These are phyloP conservation scores for Microplitis deprimator DNA, from an alignment of 2,888 invertebrate genomes.

Conservation along the genomic window DNA sequence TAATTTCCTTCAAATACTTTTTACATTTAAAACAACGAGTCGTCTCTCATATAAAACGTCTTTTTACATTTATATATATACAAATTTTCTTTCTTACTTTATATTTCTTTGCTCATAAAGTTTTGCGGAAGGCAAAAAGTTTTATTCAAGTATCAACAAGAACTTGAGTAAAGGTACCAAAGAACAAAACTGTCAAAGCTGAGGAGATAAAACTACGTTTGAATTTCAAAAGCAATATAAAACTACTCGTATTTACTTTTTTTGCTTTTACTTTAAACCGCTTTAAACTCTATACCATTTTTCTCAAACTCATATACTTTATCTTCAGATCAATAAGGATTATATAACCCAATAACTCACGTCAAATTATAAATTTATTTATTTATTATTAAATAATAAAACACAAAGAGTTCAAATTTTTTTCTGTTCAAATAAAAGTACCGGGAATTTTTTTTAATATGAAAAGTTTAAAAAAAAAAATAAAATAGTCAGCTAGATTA, in stretches of 20 bases:
- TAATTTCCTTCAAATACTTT: too few relatives aligned
- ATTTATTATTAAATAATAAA: not conserved
- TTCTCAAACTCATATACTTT: conserved; percentile 40
- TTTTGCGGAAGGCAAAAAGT: conserved; percentile 45
- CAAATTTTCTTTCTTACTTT: not conserved
- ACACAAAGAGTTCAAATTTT: not conserved
- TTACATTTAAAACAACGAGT: too few relatives aligned
- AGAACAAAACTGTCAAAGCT: conserved; percentile 33
- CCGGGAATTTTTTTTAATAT: too few relatives aligned
- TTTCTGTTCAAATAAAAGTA: too few relatives aligned
- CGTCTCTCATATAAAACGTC: too few relatives aligned
- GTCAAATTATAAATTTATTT: not conserved
- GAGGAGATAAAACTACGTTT: conserved; percentile 23
- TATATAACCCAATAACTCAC: not conserved
- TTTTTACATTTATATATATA: too few relatives aligned
- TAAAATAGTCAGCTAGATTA: conserved; percentile 60
- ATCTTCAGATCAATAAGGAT: conserved; percentile 25
- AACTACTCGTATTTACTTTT: conserved; percentile 46
- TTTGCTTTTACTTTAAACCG: conserved; percentile 9
- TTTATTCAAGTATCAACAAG: conserved; percentile 50
- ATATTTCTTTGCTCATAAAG: conserved; percentile 7
- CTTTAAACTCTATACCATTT: conserved; percentile 19
- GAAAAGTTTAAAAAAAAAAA: too few relatives aligned
- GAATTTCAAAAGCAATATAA: conserved; percentile 50
- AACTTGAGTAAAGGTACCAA: conserved; percentile 26